phyloP scores from a whole-genome alignment of 2,113 vertebrate genomes.

The Hassar affinis region DNA sequence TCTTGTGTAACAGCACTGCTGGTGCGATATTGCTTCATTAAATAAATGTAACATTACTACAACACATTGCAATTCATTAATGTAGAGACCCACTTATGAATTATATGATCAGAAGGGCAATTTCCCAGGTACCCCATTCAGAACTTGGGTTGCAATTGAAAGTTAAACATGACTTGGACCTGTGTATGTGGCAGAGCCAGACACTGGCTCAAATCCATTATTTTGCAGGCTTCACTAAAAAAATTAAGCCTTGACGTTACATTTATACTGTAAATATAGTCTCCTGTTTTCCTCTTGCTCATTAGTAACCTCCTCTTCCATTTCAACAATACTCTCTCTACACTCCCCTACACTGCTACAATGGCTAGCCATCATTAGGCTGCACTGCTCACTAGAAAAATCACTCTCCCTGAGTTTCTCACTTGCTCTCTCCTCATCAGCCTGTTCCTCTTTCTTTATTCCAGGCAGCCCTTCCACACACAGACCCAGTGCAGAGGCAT shows the following conservation, averaged over 20 bases:
- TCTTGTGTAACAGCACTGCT: no score
- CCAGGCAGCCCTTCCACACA: background rate
- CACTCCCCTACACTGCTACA: background rate
- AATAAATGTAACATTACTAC: background rate
- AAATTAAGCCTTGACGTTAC: background rate
- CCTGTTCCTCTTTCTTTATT: constrained; percentile 1
- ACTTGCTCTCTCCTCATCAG: constrained; percentile 7
- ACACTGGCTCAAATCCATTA: background rate
- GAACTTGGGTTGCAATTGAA: background rate
- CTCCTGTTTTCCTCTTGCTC: background rate
- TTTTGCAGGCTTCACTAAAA: background rate
- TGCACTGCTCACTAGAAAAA: constrained; percentile 11
- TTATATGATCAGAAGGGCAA: background rate
- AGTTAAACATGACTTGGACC: background rate
- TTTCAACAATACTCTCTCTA: background rate
- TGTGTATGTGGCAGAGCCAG: background rate
- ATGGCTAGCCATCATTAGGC: constrained; percentile 21
- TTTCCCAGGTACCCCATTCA: background rate
- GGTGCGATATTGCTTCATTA: no score
- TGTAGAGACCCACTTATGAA: background rate
- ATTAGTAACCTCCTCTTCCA: constrained; percentile 7
- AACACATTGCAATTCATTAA: background rate
- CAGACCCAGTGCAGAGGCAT: constrained; percentile 12
- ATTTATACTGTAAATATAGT: constrained; percentile 16
- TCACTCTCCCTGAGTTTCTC: constrained; percentile 12